phyloP scores from a whole-genome alignment of 2,888 invertebrate genomes.

The Isoperla grammatica region DNA sequence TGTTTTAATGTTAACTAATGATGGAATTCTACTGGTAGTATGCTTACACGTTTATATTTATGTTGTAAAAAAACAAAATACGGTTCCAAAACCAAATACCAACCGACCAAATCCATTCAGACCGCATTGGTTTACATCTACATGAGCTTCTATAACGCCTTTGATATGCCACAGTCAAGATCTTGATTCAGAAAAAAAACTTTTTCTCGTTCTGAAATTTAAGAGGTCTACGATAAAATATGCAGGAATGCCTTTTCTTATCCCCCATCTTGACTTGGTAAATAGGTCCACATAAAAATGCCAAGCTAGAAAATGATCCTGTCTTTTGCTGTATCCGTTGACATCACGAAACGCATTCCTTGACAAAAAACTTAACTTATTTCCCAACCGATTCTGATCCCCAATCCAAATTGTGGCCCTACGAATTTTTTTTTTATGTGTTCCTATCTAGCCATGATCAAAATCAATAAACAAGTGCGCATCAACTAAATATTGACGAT shows the following conservation, averaged over 20 bases:
- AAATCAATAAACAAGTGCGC: conserved; percentile 10
- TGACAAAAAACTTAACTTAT: conserved; percentile 15
- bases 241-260: conserved; percentile 15
- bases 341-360: conserved; percentile 14
- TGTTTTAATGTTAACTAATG: no score
- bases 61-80: no score
- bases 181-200: conserved; percentile 1
- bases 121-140: no score
- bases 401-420: not conserved
- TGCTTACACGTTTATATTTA: no score
- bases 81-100: no score
- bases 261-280: conserved; percentile 14
- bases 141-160: not conserved
- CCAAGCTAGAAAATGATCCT: conserved; percentile 18
- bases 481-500: not conserved
- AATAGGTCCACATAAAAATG: conserved; percentile 17
- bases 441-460: not conserved
- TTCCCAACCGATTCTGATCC: conserved; percentile 8
- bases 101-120: no score
- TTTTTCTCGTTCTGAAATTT: conserved; percentile 13
- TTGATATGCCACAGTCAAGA: not conserved
- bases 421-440: not conserved
- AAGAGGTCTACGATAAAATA: conserved; percentile 11
- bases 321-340: conserved; percentile 9
- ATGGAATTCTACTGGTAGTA: no score